Conservation (phyloP, 2,113 vertebrate genomes). For the Ochotona curzoniae region DNA sequence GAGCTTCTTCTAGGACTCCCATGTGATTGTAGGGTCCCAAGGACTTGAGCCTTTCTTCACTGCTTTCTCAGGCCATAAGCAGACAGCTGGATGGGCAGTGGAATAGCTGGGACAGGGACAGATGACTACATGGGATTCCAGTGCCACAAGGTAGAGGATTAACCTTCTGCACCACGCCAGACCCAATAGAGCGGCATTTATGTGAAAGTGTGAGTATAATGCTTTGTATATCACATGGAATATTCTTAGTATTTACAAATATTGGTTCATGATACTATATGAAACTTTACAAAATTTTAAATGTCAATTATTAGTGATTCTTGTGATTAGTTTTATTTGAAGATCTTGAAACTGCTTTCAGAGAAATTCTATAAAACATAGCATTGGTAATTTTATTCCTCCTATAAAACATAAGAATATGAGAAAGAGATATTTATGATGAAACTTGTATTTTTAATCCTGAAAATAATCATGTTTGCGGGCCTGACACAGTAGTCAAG, state of each 20-base stretch:
- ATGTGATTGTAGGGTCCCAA: no score
- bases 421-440: background rate
- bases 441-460: slow-evolving; percentile 1
- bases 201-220: background rate
- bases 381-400: background rate
- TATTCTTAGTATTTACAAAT: background rate
- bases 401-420: background rate
- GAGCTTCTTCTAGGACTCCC: no score
- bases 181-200: no score
- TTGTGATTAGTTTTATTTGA: background rate
- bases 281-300: background rate
- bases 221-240: background rate
- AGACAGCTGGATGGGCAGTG: no score
- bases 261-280: background rate
- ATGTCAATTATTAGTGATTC: background rate
- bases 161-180: no score
- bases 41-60: no score
- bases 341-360: background rate
- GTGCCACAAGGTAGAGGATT: no score
- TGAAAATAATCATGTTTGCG: no score
- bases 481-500: no score
- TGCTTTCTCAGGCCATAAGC: no score
- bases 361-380: background rate
- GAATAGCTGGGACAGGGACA: no score
- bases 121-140: no score